Evolutionary conservation across 2,888 invertebrate genomes (phyloP).

Genomic region (Crocallis elinguaria): DNA sequence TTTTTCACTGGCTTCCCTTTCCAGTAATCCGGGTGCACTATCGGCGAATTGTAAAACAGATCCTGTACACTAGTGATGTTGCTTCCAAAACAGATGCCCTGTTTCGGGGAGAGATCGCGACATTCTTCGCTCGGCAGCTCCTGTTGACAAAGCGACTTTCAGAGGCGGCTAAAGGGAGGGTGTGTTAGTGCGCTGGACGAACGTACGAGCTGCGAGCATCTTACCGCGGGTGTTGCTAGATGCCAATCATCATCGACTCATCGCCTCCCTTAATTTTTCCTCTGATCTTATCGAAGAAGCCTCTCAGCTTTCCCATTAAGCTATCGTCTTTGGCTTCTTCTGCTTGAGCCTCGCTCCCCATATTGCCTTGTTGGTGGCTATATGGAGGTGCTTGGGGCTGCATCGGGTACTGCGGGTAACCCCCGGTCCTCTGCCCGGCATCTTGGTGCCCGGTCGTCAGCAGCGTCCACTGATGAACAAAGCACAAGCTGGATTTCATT

Average conservation of each 20-base stretch:
- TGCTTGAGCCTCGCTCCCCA: conserved; percentile 26
- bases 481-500: conserved; percentile 81
- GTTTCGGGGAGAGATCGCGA: conserved; percentile 47
- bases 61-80: conserved; percentile 46
- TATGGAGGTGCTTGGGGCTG: no score
- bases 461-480: conserved; percentile 78
- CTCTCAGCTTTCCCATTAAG: conserved; percentile 62
- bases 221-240: conserved; percentile 23
- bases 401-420: no score
- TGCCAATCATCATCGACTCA: conserved; percentile 49
- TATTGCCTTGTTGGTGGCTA: conserved; percentile 28
- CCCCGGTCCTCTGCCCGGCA: no score
- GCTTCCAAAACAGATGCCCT: conserved; percentile 37
- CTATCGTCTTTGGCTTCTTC: conserved; percentile 42
- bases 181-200: conserved; percentile 76
- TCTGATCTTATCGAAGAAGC: conserved; percentile 55
- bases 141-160: conserved; percentile 71
- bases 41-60: conserved; percentile 62
- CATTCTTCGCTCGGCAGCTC: conserved; percentile 55
- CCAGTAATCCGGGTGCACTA: conserved; percentile 71
- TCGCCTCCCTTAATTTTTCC: conserved; percentile 52
- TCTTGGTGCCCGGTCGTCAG: conserved; percentile 35
- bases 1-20: conserved; percentile 53
- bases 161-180: conserved; percentile 38
- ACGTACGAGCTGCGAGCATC: conserved; percentile 31